A percentile compares a stretch with the other conserved stretches of the same genome.
phyloP scores from a whole-genome alignment of 2,888 invertebrate genomes.

The Xanthia icteritia region DNA sequence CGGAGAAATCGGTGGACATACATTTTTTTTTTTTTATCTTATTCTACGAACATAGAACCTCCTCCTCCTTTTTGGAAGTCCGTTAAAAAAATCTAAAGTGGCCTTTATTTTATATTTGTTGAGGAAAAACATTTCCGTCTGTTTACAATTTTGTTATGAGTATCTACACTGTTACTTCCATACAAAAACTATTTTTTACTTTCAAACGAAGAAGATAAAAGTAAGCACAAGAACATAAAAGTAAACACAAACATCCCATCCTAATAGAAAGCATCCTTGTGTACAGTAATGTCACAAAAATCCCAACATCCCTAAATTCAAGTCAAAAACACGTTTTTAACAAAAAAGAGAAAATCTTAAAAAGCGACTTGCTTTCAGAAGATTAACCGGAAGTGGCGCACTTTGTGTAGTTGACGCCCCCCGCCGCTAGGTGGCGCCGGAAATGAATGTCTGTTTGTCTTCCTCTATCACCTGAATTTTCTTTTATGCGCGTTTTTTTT shows the following conservation, averaged over 20 bases:
- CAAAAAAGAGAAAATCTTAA: constrained; percentile 57
- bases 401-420: constrained; percentile 75
- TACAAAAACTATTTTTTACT: background rate
- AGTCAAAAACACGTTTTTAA: constrained; percentile 60
- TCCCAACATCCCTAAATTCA: constrained; percentile 55
- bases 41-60: too few species aligned
- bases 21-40: too few species aligned
- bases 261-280: constrained; percentile 34
- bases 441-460: constrained; percentile 83
- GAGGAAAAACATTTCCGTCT: too few species aligned
- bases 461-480: constrained; percentile 76
- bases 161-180: background rate
- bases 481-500: constrained; percentile 58
- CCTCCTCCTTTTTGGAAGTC: too few species aligned
- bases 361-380: constrained; percentile 61
- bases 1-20: too few species aligned
- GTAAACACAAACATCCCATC: constrained; percentile 32
- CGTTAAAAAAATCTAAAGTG: too few species aligned
- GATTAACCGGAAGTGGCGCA: constrained; percentile 72
- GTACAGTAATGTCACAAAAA: constrained; percentile 34
- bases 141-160: too few species aligned
- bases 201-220: constrained; percentile 14
- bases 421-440: constrained; percentile 72
- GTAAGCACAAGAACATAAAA: constrained; percentile 33
- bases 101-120: too few species aligned